Evolutionary conservation across 2,888 invertebrate genomes (phyloP), one percentile per base, ranked within the genome.

Genomic region (Lucinisca nassula): DNA sequence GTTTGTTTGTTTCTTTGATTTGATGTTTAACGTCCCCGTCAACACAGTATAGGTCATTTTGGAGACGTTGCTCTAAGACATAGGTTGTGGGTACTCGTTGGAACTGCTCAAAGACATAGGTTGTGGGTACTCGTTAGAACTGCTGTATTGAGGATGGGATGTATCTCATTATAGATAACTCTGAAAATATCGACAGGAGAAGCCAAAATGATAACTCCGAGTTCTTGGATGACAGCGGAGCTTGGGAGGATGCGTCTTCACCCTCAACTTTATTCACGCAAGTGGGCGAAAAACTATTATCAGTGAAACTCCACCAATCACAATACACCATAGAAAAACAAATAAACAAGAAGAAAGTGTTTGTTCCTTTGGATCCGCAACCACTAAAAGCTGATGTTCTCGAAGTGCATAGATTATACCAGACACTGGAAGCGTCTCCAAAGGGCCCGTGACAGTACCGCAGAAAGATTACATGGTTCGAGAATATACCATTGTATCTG

Each of bases 381-480:
- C 79, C 80, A 38, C 10, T 0, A 17, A 1, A 40, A 37, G 6
- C 10, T 30, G 75, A 75, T 24, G 14, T 75, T 24, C n/a, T 80
- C 3, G 58, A 61, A 21, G 38, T 84, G 0, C 67, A 80, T 27
- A 75, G 80, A 21, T 38, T 80, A n/a, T 84, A 84, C 24, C 67
- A 84, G 1, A 67, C 38, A 10, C 40, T 80, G 17, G 76, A 27
- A 27, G 58, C 58, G 27, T 8, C 6, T 27, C 27, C 24, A 24
- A 24, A 12, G 14, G 51, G 37, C 0, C 35, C 8, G 1, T 51
- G 72, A 10, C 55, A 45, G 21, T 80, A 80, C 14, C 58, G 81
- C 37, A 30, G 81, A 75, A 45, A 81, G 12, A 8, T 81, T 1
- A 84, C 87, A 27, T 84, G 45, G 73, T 55, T 82, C 30, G 58